Evolutionary conservation across 2,888 invertebrate genomes (phyloP).

Genomic region (Calameuta idolon): DNA sequence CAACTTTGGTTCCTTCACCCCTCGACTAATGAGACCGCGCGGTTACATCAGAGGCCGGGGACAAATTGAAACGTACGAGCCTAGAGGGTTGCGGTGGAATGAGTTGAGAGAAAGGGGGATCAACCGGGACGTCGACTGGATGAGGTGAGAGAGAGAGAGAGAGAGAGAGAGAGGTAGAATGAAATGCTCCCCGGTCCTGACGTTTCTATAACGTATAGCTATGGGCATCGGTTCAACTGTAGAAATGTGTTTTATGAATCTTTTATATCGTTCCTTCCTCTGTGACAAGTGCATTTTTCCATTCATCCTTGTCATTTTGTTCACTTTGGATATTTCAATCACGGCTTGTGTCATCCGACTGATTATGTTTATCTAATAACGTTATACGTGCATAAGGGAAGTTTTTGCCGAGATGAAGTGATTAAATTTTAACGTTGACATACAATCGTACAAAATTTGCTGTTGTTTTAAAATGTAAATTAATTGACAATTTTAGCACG

Average conservation of each 20-base stretch:
- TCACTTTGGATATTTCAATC: background rate
- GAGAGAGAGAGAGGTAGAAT: slow-evolving; percentile 31
- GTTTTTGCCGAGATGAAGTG: background rate
- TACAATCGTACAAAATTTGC: no score
- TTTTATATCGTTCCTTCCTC: background rate
- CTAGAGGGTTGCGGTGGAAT: slow-evolving; percentile 44
- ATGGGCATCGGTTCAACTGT: background rate
- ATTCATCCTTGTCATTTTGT: background rate
- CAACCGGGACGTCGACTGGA: background rate
- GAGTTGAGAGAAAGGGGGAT: background rate
- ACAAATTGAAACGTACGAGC: slow-evolving; percentile 66
- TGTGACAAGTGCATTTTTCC: background rate
- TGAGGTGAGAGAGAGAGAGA: background rate
- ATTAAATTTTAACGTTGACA: background rate
- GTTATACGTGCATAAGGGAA: background rate
- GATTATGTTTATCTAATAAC: background rate
- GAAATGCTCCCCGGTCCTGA: slow-evolving; percentile 11
- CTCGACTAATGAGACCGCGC: slow-evolving; percentile 64
- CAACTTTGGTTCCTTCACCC: slow-evolving; percentile 43
- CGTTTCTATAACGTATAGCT: background rate
- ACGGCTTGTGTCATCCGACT: background rate
- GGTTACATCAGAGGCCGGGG: slow-evolving; percentile 63
- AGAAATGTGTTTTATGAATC: background rate
- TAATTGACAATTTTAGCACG: no score
- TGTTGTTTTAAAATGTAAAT: no score